Conservation (phyloP, 2,888 invertebrate species). For the Pyrgus malvae region DNA sequence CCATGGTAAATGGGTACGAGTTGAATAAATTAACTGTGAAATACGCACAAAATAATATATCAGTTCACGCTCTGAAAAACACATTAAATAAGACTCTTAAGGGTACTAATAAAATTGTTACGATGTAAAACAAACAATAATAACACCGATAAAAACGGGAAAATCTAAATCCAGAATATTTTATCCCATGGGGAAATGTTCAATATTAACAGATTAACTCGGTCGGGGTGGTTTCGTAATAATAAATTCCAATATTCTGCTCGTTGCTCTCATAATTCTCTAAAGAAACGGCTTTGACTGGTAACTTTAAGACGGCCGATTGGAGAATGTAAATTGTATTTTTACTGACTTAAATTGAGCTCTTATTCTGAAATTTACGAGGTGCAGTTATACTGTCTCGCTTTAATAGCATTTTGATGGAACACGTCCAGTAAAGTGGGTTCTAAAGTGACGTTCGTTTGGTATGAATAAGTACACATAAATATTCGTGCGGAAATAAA, state of each 20-base stretch:
- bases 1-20: too few species aligned
- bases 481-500: neutral
- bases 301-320: conserved; percentile 73
- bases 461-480: conserved; percentile 11
- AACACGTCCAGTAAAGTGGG: conserved; percentile 24
- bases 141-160: too few species aligned
- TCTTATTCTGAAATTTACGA: conserved; percentile 69
- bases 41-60: too few species aligned
- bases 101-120: too few species aligned
- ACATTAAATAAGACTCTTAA: too few species aligned
- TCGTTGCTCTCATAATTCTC: conserved; percentile 53
- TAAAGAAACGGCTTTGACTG: conserved; percentile 62
- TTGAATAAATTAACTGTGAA: too few species aligned
- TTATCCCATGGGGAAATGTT: conserved; percentile 62
- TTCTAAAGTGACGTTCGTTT: conserved; percentile 21
- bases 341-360: conserved; percentile 71
- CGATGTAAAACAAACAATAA: too few species aligned
- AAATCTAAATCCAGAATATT: conserved; percentile 42
- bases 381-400: conserved; percentile 27
- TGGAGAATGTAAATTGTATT: conserved; percentile 74
- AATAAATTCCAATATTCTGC: conserved; percentile 47
- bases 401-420: conserved; percentile 23
- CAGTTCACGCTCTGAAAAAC: too few species aligned
- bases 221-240: conserved; percentile 42
- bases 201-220: conserved; percentile 68